Evolutionary conservation across 2,113 vertebrate species (phyloP), one percentile per base, ranked within the genome.

Genomic region (Macquaria ambigua): DNA sequence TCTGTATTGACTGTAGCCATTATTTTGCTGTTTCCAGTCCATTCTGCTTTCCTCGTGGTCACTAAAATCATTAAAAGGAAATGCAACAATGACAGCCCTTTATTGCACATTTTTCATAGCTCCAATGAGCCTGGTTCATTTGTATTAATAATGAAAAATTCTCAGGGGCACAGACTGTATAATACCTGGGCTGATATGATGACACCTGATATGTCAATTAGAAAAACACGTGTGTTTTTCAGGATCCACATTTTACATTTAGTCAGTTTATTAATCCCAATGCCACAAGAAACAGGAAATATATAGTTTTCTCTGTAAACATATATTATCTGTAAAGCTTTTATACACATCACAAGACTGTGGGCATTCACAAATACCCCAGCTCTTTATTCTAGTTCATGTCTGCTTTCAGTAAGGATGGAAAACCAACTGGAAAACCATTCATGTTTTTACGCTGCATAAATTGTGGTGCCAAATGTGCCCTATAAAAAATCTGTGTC

Each of bases 61-160:
- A 69, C 74, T 62, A 14, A 20, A 63, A n/a, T 83, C 79, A 85
- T 81, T 87, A 82, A 56, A 58, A 67, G 20, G 21, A 15, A 71
- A 52, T n/a, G 61, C 56, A 70, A 20, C 39, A 73, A 10, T 34
- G 52, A 55, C 50, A 79, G 23, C 59, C 61, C 28, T 89, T 83
- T 74, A 68, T 55, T 74, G 53, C 59, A 83, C n/a, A 70, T 69
- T 84, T 74, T 73, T 34, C 59, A 72, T 63, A 28, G 74, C 67
- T 16, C 46, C 69, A 74, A 41, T 62, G 31, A 66, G 48, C 50
- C 71, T 63, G 64, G 7, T 58, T 81, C 48, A 77, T 87, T 83
- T 79, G 41, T 67, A 50, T 68, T 64, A 61, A 69, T 63, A 71
- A 80, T 69, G 39, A 62, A 59, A n/a, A 11, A 59, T 50, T 28